Evolutionary conservation across 2,797 vertebrate genomes (phyloP).

Genomic region (Eulemur albifrons): DNA sequence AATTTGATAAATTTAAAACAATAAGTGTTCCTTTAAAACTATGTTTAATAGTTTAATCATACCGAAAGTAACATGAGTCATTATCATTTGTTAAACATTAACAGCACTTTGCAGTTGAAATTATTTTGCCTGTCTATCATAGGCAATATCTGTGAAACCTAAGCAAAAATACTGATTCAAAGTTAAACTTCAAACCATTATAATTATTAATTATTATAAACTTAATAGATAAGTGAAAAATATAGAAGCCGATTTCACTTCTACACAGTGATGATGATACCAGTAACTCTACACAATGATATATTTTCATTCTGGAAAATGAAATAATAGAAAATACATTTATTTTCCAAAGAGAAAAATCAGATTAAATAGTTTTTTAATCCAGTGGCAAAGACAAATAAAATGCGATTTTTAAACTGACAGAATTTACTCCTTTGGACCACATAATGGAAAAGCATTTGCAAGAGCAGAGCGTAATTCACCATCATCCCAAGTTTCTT

Average conservation of each 20-base stretch:
- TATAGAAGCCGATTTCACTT: background rate
- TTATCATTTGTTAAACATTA: constrained; percentile 62
- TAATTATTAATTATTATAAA: constrained; percentile 9
- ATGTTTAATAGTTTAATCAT: constrained; percentile 25
- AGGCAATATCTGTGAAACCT: constrained; percentile 22
- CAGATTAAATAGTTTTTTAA: background rate
- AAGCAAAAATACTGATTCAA: constrained; percentile 21
- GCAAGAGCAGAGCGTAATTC: background rate
- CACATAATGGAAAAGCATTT: background rate
- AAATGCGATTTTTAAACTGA: background rate
- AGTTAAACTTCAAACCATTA: constrained; percentile 38
- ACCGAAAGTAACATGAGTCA: constrained; percentile 52
- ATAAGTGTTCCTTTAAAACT: constrained; percentile 24
- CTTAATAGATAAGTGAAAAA: background rate
- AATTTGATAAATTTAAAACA: constrained; percentile 37
- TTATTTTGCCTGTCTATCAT: constrained; percentile 58
- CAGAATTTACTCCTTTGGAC: background rate
- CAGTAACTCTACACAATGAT: constrained; percentile 30
- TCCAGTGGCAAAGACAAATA: background rate
- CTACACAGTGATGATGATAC: background rate
- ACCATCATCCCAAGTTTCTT: background rate
- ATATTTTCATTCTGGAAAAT: background rate
- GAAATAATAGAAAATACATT: background rate
- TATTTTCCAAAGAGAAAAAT: background rate
- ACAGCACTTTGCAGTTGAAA: constrained; percentile 31